Evolutionary conservation across 2,797 vertebrate genomes (phyloP), one percentile per base, ranked within the genome.

Genomic region (Propithecus deckenii): DNA sequence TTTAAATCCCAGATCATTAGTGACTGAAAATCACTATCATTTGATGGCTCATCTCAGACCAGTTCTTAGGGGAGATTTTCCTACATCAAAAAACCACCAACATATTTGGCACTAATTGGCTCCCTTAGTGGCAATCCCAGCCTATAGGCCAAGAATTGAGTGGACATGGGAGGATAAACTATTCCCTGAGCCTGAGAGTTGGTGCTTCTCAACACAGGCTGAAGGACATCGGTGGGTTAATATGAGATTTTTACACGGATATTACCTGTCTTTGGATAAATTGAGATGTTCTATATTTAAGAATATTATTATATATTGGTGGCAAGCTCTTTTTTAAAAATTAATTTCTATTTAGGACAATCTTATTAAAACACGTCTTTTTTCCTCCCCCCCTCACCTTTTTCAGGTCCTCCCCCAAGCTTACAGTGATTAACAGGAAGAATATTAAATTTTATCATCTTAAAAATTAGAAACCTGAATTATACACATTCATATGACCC

Each of bases 11-110:
- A 93, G 95, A 97, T 98, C 97, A 98, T 98, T 98, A 98, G 97
- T 97, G 97, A 98, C 97, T 98, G 96, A 98, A 98, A 98, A 97
- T 98, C 97, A 97, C 96, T 97, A 97, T 96, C 93, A 97, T 97
- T 97, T 97, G 98, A 97, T 98, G 95, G 95, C 95, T 97, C 95
- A 87, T 97, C 97, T 98, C 97, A 96, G 95, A 94, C 95, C 95
- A 89, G 95, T 97, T 97, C 95, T 97, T 98, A 97, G 90, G 95
- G 96, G 92, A 98, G 95, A 97, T 97, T 97, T 98, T 97, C 90
- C 88, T 96, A 95, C 97, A 97, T 98, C 96, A 97, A 97, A 97
- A 98, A 98, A 71, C 89, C 94, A 97, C 95, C 95, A 96, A 98
- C 92, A 78, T 96, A 96, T 97, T 95, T 97, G 98, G 98, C 95